Percentiles rank a stretch among this genome's conserved stretches.
These are phyloP conservation scores for Ctenoplectra terminalis DNA, from an alignment of 1,140 invertebrate species.

Conservation along the genomic window DNA sequence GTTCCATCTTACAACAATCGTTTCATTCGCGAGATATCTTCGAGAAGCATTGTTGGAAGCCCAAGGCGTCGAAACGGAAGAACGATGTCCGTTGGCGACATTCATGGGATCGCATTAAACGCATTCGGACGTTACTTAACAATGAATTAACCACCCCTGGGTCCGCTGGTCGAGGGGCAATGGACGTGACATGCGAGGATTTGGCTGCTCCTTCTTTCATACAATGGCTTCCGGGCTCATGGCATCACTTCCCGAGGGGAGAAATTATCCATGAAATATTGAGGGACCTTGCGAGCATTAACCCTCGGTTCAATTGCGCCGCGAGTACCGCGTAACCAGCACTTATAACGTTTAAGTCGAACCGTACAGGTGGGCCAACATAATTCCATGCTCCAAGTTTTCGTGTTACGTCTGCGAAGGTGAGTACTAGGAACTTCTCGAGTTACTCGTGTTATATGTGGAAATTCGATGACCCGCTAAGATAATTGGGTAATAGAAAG, in stretches of 20 bases:
- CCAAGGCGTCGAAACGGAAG: constrained; percentile 62
- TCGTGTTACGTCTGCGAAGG: background rate
- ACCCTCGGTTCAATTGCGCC: constrained; percentile 69
- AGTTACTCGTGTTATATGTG: background rate
- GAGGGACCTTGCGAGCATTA: constrained; percentile 71
- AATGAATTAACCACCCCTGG: constrained; percentile 71
- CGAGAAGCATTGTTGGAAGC: background rate
- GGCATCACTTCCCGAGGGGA: constrained; percentile 69
- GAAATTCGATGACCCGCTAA: background rate
- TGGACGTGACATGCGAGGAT: constrained; percentile 69
- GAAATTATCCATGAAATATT: constrained; percentile 77
- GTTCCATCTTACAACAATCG: background rate
- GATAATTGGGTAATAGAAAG: too few species aligned
- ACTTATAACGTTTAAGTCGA: constrained; percentile 58
- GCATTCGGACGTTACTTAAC: constrained; percentile 72
- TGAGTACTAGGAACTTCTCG: constrained; percentile 1
- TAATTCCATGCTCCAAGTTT: constrained; percentile 26
- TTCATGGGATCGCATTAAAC: constrained; percentile 61
- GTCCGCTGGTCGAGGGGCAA: constrained; percentile 54
- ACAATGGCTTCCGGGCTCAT: constrained; percentile 70
- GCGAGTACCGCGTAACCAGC: constrained; percentile 54
- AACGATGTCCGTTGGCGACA: constrained; percentile 50
- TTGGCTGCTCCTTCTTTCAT: constrained; percentile 66
- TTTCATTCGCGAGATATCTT: background rate
- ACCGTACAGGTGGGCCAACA: constrained; percentile 56